Base-by-base conservation (phyloP, 2,797 vertebrate genomes). In the Nasua narica region DNA sequence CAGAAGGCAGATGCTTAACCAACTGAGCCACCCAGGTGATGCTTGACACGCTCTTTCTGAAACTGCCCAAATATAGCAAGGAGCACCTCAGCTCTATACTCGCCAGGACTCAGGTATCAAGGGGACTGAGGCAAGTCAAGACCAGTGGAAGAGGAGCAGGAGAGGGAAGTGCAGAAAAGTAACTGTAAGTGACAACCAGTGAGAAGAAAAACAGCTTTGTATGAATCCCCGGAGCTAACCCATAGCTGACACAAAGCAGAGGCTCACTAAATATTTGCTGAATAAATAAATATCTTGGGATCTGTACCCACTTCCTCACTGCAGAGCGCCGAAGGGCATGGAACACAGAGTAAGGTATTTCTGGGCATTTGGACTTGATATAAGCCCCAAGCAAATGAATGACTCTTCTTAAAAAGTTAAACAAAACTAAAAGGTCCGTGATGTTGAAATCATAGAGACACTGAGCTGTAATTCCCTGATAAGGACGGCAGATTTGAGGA, bases 331-430 rank as follows among this genome's bases (percentile, higher is more conserved):
- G 27, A 83, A 56, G 21, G 54, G 14, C 52, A 74, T 13, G 32
- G 40, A 56, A 50, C 25, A 50, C 77, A 29, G 25, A 25, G 19
- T 50, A 19, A 81, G 19, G 37, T n/a, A 29, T 54, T 88, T 92
- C 87, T 84, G n/a, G 91, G 82, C 76, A 32, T 85, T 56, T 58
- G n/a, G 46, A 92, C 58, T 78, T 85, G 67, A 95, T 90, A 85
- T 27, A 70, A 79, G 32, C 7, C 50, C 60, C 58, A 84, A 87
- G 16, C 11, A 86, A 95, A 67, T 43, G n/a, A 67, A 40, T n/a
- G 27, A 29, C 18, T 21, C 27, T 50, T 78, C 50, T 69, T 87
- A 56, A 70, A 74, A 85, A 65, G 5, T 78, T 84, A 87, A 58
- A 58, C 10, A n/a, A 46, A 78, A 46, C 19, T 58, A 46, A 90